Percentiles rank a stretch among this genome's conserved stretches.
Conservation (phyloP, 1,140 invertebrate genomes). For the Drosophila teissieri region DNA sequence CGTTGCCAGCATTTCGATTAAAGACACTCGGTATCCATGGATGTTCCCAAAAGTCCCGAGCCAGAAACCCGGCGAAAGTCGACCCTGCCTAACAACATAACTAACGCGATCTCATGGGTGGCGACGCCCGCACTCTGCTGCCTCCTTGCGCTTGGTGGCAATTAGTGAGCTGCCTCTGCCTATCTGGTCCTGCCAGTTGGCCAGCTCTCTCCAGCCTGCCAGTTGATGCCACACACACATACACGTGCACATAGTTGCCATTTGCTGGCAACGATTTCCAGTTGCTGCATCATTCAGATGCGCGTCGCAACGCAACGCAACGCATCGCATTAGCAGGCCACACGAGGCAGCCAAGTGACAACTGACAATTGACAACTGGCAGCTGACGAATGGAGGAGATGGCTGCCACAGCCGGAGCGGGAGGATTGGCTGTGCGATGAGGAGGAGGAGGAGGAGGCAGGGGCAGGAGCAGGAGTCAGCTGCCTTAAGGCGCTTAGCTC, state of each 20-base stretch:
- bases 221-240: not conserved
- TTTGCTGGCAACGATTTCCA: constrained; percentile 24
- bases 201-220: not conserved
- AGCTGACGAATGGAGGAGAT: constrained; percentile 19
- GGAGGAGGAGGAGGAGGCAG: not conserved
- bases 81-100: not conserved
- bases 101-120: constrained; percentile 5
- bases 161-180: constrained; percentile 23
- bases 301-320: constrained; percentile 56
- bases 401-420: too few relatives aligned
- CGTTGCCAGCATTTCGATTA: not conserved
- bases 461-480: not conserved
- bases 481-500: constrained; percentile 48
- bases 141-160: constrained; percentile 17
- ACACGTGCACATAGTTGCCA: constrained; percentile 1
- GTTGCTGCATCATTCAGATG: constrained; percentile 66
- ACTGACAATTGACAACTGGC: constrained; percentile 63
- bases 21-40: not conserved
- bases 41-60: not conserved
- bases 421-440: not conserved
- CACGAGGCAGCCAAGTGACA: constrained; percentile 70
- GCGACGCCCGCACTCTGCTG: not conserved
- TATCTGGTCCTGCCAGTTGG: constrained; percentile 28
- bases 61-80: not conserved
- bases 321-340: constrained; percentile 69